Evolutionary conservation across 1,140 invertebrate species (phyloP), one percentile per base, ranked within the genome.

Genomic region (Lepidurus packardi): DNA sequence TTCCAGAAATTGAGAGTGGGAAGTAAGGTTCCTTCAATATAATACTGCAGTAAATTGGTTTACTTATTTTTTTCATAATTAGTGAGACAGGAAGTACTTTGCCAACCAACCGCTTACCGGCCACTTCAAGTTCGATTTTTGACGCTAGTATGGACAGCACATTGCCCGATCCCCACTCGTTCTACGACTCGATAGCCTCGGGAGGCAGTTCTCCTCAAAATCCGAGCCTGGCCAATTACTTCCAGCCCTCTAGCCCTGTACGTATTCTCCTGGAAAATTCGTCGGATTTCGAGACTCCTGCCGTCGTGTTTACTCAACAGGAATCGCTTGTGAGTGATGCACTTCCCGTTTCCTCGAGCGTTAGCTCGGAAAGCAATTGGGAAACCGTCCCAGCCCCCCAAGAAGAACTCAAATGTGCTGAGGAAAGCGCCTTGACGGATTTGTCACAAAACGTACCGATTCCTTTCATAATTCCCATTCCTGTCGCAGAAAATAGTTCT

Each of bases 391-490:
- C 53, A 21, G 53, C 53, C 21, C 16, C 53, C 7, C 53, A n/a
- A 21, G 53, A 65, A 65, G 53, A 21, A 65, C 1, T 65, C 4
- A 65, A 34, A 34, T 34, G n/a, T 65, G 13, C 1, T 8, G 53
- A 65, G 13, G 53, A 65, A 21, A 65, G 53, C 13, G 53, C 5
- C 9, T 65, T 65, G 21, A 16, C 53, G 53, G 53, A 65, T 21
- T 21, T 65, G 21, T 13, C 53, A 7, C 16, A 3, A 13, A 65
- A 65, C 21, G 53, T 65, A 65, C 53, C 53, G 13, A 65, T 65
- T 65, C 53, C 53, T n/a, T 65, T 65, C 53, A 13, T 65, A 65
- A 65, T 65, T 65, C 53, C 53, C 21, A 65, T 65, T 65, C 53
- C 53, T 65, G 53, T 65, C 9, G 7, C 53, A n/a, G 53, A 65